A percentile compares a stretch with the other conserved stretches of the same genome.
phyloP scores from a whole-genome alignment of 2,888 invertebrate genomes.

The Ochlodes sylvanus region DNA sequence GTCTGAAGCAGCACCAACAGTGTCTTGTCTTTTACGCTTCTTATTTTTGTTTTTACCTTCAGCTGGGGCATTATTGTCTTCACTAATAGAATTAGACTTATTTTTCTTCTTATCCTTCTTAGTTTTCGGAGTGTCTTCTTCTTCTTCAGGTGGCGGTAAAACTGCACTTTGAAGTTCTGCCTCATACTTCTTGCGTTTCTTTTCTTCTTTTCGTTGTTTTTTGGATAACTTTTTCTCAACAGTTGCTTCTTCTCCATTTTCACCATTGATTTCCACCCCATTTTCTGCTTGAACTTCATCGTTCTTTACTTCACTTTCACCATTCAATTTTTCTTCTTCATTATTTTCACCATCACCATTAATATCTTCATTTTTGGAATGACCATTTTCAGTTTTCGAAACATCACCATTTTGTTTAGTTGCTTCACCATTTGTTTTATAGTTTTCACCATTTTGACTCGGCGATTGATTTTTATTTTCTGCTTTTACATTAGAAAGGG shows the following conservation, averaged over 20 bases:
- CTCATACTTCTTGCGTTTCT: slow-evolving; percentile 77
- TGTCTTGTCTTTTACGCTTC: slow-evolving; percentile 75
- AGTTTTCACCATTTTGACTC: slow-evolving; percentile 55
- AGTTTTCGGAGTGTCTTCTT: slow-evolving; percentile 52
- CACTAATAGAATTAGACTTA: slow-evolving; percentile 60
- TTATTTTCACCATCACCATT: slow-evolving; percentile 46
- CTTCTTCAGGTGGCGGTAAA: slow-evolving; percentile 55
- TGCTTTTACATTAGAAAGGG: slow-evolving; percentile 66
- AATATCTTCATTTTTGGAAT: slow-evolving; percentile 40
- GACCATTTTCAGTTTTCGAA: slow-evolving; percentile 41
- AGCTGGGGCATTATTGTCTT: slow-evolving; percentile 47
- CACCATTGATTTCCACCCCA: slow-evolving; percentile 39
- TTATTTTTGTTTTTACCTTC: slow-evolving; percentile 69
- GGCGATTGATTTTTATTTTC: slow-evolving; percentile 50
- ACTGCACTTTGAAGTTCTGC: slow-evolving; percentile 73
- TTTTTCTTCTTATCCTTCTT: slow-evolving; percentile 78
- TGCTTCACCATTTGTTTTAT: slow-evolving; percentile 44
- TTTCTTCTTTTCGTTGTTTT: slow-evolving; percentile 78
- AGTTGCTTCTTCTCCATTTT: slow-evolving; percentile 47
- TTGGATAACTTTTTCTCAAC: slow-evolving; percentile 64
- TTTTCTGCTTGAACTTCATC: slow-evolving; percentile 42
- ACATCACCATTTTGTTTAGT: slow-evolving; percentile 28
- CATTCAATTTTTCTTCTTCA: slow-evolving; percentile 42
- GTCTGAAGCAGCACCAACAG: slow-evolving; percentile 59
- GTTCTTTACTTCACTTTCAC: slow-evolving; percentile 28